A percentile compares a stretch with the other conserved stretches of the same genome.
phyloP scores from a whole-genome alignment of 2,113 vertebrate genomes.

The Heptranchias perlo region DNA sequence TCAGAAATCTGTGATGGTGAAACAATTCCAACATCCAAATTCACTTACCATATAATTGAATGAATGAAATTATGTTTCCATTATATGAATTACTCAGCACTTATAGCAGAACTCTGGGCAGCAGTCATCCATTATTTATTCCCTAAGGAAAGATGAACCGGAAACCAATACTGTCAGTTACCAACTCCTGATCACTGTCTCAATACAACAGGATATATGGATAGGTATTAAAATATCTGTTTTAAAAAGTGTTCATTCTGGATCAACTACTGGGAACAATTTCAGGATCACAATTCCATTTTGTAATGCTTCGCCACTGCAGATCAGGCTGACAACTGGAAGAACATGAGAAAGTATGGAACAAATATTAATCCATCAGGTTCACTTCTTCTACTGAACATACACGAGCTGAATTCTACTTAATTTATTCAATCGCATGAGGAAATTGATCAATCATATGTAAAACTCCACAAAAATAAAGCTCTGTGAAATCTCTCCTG shows the following conservation, averaged over 20 bases:
- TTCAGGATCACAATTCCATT: background rate
- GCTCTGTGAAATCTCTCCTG: background rate
- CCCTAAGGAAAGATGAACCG: background rate
- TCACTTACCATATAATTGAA: background rate
- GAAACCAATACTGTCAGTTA: background rate
- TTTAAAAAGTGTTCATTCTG: background rate
- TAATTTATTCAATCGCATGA: background rate
- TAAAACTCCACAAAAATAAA: background rate
- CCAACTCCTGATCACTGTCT: background rate
- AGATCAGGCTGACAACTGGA: background rate
- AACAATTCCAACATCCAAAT: background rate
- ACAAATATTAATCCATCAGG: background rate
- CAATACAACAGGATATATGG: background rate
- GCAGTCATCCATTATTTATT: background rate
- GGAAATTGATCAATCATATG: background rate
- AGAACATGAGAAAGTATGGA: background rate
- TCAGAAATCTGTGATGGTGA: background rate
- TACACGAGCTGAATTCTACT: background rate
- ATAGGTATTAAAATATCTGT: slow-evolving; percentile 1
- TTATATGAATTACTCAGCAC: slow-evolving; percentile 6
- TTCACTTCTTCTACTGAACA: background rate
- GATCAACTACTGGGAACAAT: background rate
- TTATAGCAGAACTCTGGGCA: background rate
- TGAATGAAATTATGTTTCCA: background rate
- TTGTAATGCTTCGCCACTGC: background rate